A percentile compares a stretch with the other conserved stretches of the same genome.
phyloP scores from a whole-genome alignment of 1,140 invertebrate species.

The Zaprionus tsacasi region DNA sequence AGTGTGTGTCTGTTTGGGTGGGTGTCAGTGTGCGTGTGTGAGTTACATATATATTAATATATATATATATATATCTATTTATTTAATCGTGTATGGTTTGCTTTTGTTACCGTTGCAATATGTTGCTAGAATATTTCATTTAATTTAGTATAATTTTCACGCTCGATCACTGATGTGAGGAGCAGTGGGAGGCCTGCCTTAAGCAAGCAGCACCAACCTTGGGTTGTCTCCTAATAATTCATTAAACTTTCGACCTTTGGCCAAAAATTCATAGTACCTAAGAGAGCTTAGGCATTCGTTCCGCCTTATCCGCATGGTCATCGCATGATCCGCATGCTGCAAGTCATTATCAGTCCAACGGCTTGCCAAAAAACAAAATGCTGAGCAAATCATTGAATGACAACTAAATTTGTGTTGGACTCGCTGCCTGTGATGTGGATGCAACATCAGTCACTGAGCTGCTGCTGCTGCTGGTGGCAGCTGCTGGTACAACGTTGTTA shows the following conservation, averaged over 20 bases:
- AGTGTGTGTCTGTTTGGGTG: constrained; percentile 20
- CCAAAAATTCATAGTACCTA: constrained; percentile 59
- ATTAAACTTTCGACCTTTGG: constrained; percentile 62
- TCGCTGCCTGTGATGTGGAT: constrained; percentile 69
- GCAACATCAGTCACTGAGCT: constrained; percentile 42
- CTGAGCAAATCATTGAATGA: constrained; percentile 83
- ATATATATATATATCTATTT: constrained; percentile 45
- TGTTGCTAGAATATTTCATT: constrained; percentile 49
- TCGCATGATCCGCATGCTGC: background rate
- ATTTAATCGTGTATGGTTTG: constrained; percentile 8
- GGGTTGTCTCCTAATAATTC: constrained; percentile 49
- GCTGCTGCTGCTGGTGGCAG: constrained; percentile 21
- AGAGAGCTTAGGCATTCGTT: constrained; percentile 17
- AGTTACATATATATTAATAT: constrained; percentile 6
- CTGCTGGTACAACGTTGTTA: constrained; percentile 11
- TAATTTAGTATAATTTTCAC: constrained; percentile 46
- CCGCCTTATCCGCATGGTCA: background rate
- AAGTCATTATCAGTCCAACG: constrained; percentile 62
- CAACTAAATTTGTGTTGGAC: constrained; percentile 82
- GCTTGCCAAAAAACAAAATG: constrained; percentile 83
- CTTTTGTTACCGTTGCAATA: constrained; percentile 36
- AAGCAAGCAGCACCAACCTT: constrained; percentile 65
- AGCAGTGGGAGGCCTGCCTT: constrained; percentile 25
- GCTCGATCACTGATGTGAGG: constrained; percentile 12
- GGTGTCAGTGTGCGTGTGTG: constrained; percentile 42